Conservation (phyloP, 2,888 invertebrate species). For the Nesidiocoris tenuis region DNA sequence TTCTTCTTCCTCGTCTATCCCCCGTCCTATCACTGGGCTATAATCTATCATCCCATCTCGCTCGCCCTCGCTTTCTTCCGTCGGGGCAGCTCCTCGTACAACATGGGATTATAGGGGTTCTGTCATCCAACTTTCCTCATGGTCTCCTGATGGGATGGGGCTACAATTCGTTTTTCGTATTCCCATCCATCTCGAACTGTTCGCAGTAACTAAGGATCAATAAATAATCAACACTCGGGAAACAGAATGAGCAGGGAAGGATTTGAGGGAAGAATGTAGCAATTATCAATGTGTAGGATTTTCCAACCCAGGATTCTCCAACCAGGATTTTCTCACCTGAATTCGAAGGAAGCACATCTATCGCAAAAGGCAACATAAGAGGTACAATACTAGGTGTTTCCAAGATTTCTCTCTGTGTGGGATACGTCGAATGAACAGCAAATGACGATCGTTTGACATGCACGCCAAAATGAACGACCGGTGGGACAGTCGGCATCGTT, state of each 20-base stretch:
- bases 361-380: too few species aligned
- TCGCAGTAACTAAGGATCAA: conserved; percentile 31
- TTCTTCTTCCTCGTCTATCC: neutral
- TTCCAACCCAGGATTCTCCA: too few species aligned
- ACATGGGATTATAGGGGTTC: conserved; percentile 35
- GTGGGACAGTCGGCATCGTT: neutral
- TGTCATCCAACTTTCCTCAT: conserved; percentile 35
- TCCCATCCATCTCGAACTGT: neutral
- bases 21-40: too few species aligned
- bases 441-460: neutral
- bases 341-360: too few species aligned
- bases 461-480: neutral
- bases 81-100: neutral
- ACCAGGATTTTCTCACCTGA: too few species aligned
- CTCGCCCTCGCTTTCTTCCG: neutral
- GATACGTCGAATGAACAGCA: neutral
- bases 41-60: neutral
- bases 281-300: too few species aligned
- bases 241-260: too few species aligned
- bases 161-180: neutral
- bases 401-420: too few species aligned
- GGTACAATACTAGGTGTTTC: too few species aligned
- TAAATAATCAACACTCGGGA: conserved; percentile 34
- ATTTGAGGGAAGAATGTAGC: too few species aligned
- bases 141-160: conserved; percentile 2